Conservation (phyloP, 1,140 invertebrate species). For the Meloidogyne hapla region DNA sequence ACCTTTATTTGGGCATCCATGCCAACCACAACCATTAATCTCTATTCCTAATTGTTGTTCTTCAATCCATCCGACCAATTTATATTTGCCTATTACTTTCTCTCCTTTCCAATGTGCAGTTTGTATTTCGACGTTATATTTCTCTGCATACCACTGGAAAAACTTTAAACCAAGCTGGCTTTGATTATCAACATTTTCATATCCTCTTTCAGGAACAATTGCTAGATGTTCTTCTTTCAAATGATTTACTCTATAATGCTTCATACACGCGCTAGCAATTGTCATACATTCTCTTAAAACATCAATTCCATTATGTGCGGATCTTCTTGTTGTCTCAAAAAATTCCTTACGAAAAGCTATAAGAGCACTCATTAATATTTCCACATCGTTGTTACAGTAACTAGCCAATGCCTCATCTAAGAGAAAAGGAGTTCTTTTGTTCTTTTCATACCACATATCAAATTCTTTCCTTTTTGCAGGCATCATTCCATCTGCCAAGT, state of each 20-base stretch:
- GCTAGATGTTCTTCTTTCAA: constrained; percentile 3
- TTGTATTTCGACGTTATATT: constrained; percentile 12
- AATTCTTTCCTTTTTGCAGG: no score
- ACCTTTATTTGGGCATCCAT: not conserved
- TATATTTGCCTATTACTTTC: constrained; percentile 1
- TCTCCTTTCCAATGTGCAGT: constrained; percentile 1
- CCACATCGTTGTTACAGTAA: no score
- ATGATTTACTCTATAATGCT: not conserved
- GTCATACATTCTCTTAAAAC: not conserved
- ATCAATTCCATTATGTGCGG: not conserved
- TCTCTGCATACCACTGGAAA: constrained; percentile 12
- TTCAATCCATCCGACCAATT: constrained; percentile 9
- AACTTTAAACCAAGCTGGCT: not conserved
- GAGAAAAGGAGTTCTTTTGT: no score
- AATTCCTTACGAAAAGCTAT: not conserved
- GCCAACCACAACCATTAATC: constrained; percentile 11
- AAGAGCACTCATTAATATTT: not conserved
- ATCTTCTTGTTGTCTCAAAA: not conserved
- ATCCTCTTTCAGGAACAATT: constrained; percentile 15
- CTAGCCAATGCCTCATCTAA: no score
- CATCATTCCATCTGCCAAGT: no score
- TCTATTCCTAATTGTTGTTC: not conserved
- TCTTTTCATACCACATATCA: no score
- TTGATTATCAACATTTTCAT: constrained; percentile 7
- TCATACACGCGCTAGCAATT: constrained; percentile 14